These are phyloP conservation scores for Perodicticus potto DNA, from an alignment of 2,797 vertebrate species.

Conservation along the genomic window DNA sequence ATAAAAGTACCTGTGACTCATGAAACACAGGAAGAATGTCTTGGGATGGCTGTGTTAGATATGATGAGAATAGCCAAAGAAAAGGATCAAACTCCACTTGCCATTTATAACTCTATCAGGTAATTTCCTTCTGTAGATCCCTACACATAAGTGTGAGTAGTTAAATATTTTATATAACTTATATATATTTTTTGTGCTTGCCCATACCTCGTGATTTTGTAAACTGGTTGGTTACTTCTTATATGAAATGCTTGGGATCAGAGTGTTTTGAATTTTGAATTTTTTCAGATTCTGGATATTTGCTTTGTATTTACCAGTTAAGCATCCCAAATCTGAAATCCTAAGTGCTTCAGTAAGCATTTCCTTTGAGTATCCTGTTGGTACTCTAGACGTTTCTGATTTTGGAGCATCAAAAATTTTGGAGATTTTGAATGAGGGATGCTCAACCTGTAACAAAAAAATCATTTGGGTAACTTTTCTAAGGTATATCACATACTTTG, in stretches of 20 bases:
- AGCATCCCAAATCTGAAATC: background rate
- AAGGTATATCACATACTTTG: background rate
- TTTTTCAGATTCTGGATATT: background rate
- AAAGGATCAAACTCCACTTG: conserved; percentile 92
- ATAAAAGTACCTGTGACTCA: conserved; percentile 93
- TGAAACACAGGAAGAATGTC: conserved; percentile 97
- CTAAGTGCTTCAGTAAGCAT: background rate
- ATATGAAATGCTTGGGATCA: background rate
- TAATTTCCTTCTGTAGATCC: conserved; percentile 78
- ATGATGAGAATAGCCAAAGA: conserved; percentile 99
- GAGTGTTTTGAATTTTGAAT: background rate
- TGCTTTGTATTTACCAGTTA: background rate
- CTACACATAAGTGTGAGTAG: rapidly evolving
- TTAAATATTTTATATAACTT: conserved; percentile 26
- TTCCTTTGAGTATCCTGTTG: background rate
- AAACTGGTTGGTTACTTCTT: background rate
- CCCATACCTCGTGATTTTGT: conserved; percentile 13
- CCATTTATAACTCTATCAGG: conserved; percentile 95
- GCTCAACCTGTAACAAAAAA: conserved; percentile 9
- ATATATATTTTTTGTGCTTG: background rate
- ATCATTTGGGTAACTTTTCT: background rate
- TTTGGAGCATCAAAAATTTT: background rate
- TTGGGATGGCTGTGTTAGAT: conserved; percentile 98
- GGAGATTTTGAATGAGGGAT: background rate
- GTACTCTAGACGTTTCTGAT: background rate